Base-by-base conservation (phyloP, 2,888 invertebrate genomes). In the Rugalucina vietnamica region DNA sequence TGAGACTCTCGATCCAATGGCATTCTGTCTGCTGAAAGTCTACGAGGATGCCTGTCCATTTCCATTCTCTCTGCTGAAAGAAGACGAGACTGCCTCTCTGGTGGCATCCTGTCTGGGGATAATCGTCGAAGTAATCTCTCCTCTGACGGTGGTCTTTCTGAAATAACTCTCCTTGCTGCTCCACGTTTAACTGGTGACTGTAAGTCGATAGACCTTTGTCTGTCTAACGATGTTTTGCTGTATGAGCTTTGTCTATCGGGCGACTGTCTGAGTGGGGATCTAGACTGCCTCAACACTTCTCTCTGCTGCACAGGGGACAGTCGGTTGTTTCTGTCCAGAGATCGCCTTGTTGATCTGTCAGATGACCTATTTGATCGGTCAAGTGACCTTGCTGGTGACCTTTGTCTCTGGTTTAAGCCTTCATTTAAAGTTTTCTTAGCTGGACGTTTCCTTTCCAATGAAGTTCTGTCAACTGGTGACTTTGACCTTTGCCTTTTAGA, bases 241-340 rank as follows among this genome's bases (percentile, higher is more conserved):
- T 34, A 24, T 49, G 50, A n/a, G 29, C 69, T 39, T 50, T 71
- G 27, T 37, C 60, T 18, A 65, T 37, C n/a, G 27, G 39, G 37
- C 37, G 27, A 21, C 34, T 73, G 32, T 27, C 57, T 54, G 1
- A 60, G 21, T 27, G 79, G 79, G 18, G 79, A 79, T 14, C 72
- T 21, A 0, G 76, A 76, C 69, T 37, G 27, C n/a, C 65, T 69
- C 43, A n/a, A n/a, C 43, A 43, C 60, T 76, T 27, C 32, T n/a
- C 39, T 60, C 76, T 37, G 39, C 27, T 12, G 65, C 76, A 54
- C 54, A 54, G 10, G 57, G 60, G 1, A 21, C 54, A 39, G n/a
- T 27, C 34, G 32, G 43, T 69, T 49, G 57, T 27, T 37, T 39
- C 27, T 43, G 29, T 57, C 29, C 29, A 1, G 27, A 29, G n/a